Base-by-base conservation (phyloP, 1,140 invertebrate species). In the Wasmannia auropunctata region DNA sequence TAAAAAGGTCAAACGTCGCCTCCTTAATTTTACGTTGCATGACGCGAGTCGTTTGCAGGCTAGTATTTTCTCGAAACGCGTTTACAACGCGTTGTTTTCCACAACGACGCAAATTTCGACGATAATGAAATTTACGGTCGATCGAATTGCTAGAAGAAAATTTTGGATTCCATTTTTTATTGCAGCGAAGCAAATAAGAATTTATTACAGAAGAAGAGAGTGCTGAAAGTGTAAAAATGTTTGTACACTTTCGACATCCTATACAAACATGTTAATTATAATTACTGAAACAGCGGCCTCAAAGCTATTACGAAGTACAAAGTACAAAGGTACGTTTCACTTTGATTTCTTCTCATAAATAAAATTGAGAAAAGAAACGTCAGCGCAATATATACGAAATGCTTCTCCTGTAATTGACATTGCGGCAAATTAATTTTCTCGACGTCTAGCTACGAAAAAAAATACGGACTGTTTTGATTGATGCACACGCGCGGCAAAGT, bases 381-480 rank as follows among this genome's bases (percentile, higher is more conserved):
- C 22, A 34, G 16, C 28, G 6, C 28, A 31, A 60, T 19, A 10
- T 19, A 10, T 5, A 63, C 6, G 5, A 6, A 3, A 25, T 14
- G n/a, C 14, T 3, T 34, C 34, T 63, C 31, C 43, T 37, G 22
- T 25, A 25, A 70, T n/a, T 46, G 25, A 19, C n/a, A 11, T 43
- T 2, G 14, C 11, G 3, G 43, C 16, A 49, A n/a, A 70, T 46
- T 70, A 70, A 70, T 46, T 70, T 43, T 70, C 46, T 46, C 16
- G 22, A 3, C 37, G 22, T 28, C 1, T n/a, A n/a, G 40, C 67
- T n/a, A 7, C 72, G 16, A 3, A n/a, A 14, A 43, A 69, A 40
- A 65, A 65, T 76, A 49, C 19, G 22, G n/a, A 19, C 22, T 69
- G n/a, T 70, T 70, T 72, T 56, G 46, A 58, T 56, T 70, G 63